Percentiles rank a stretch among this genome's conserved stretches.
Conservation (phyloP, 2,888 invertebrate genomes). For the Nephrocerus scutellatus region DNA sequence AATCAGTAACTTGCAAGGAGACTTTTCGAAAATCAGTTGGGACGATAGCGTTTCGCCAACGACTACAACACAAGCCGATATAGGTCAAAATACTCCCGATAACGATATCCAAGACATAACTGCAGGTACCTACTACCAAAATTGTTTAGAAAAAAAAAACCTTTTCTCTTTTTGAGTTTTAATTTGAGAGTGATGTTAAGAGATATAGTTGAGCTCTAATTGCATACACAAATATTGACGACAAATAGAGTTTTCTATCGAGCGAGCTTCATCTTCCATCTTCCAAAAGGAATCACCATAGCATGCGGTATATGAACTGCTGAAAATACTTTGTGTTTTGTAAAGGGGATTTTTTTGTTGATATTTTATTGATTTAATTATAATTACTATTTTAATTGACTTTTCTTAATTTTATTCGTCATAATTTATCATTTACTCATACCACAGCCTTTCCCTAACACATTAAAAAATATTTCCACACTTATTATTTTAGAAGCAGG, state of each 20-base stretch:
- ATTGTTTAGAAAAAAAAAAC: not conserved
- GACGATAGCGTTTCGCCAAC: constrained; percentile 46
- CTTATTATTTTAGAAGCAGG: constrained; percentile 48
- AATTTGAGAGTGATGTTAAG: not conserved
- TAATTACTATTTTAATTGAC: constrained; percentile 10
- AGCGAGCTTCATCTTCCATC: no score
- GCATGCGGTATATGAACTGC: no score
- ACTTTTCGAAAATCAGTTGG: constrained; percentile 48
- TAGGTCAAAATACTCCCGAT: constrained; percentile 45
- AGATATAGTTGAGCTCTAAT: constrained; percentile 42
- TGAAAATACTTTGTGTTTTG: no score
- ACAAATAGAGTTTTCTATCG: no score
- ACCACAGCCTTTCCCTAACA: constrained; percentile 30
- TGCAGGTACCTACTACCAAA: constrained; percentile 38
- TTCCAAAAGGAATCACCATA: no score
- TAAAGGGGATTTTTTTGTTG: no score
- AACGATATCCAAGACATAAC: constrained; percentile 45
- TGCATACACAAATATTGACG: constrained; percentile 29
- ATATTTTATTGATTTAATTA: constrained; percentile 18
- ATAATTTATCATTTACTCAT: not conserved
- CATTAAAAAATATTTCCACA: constrained; percentile 42
- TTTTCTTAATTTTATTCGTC: not conserved
- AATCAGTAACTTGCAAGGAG: constrained; percentile 44
- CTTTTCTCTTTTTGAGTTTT: not conserved
- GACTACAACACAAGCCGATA: constrained; percentile 43